These are phyloP conservation scores for Dichetophora obliterata DNA, from an alignment of 2,888 invertebrate genomes.

Conservation along the genomic window DNA sequence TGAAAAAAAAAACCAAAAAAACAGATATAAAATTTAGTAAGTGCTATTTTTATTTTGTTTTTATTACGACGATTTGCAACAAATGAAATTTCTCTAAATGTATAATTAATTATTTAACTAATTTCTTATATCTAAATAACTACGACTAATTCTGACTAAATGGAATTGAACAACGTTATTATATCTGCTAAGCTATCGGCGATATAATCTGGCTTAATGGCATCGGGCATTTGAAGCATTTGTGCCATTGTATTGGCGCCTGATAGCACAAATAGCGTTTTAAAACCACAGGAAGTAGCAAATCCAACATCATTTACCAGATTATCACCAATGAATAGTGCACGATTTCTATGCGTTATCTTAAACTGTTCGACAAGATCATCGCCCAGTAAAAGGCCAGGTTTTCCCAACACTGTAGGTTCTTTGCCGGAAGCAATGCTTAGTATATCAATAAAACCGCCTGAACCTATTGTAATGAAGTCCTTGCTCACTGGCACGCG, in stretches of 20 bases:
- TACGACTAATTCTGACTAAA: neutral
- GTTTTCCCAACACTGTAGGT: slow-evolving; percentile 69
- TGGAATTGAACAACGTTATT: slow-evolving; percentile 49
- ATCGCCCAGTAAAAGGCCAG: slow-evolving; percentile 61
- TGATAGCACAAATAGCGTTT: slow-evolving; percentile 79
- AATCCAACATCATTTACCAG: slow-evolving; percentile 82
- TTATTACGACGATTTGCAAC: too few species aligned
- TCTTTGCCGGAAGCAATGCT: slow-evolving; percentile 57
- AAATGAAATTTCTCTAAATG: too few species aligned
- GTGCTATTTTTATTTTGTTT: too few species aligned
- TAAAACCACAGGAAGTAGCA: slow-evolving; percentile 77
- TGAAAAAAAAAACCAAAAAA: too few species aligned
- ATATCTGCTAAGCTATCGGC: slow-evolving; percentile 55
- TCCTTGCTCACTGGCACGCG: slow-evolving; percentile 51
- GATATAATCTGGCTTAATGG: slow-evolving; percentile 52
- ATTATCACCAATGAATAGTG: slow-evolving; percentile 87
- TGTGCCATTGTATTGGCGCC: slow-evolving; percentile 52
- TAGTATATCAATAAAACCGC: slow-evolving; percentile 48
- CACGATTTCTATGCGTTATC: slow-evolving; percentile 74
- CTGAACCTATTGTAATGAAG: slow-evolving; percentile 46
- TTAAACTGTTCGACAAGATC: slow-evolving; percentile 59
- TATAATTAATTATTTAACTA: too few species aligned
- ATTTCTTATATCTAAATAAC: too few species aligned
- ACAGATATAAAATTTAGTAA: too few species aligned
- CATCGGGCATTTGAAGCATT: slow-evolving; percentile 47